Percentiles rank a stretch among this genome's conserved stretches.
These are phyloP conservation scores for Ageneiosus marmoratus DNA, from an alignment of 2,113 vertebrate genomes.

Conservation along the genomic window DNA sequence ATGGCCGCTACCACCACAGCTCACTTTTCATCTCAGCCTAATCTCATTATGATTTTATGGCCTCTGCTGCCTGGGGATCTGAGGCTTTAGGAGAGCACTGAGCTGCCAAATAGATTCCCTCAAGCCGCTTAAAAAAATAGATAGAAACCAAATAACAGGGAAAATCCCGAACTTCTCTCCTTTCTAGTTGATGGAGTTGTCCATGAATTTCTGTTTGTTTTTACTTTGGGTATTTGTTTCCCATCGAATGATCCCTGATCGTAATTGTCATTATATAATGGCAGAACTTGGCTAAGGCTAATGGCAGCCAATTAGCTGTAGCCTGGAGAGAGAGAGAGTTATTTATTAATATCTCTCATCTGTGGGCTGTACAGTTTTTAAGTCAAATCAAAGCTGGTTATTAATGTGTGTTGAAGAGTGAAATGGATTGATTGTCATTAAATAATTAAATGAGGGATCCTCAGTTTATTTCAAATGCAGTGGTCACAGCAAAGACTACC, in stretches of 20 bases:
- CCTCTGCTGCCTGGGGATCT: slow-evolving; percentile 43
- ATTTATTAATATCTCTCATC: slow-evolving; percentile 49
- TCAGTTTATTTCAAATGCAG: slow-evolving; percentile 1
- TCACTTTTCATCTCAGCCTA: slow-evolving; percentile 59
- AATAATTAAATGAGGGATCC: slow-evolving; percentile 30
- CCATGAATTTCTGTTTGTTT: slow-evolving; percentile 15
- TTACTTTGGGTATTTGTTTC: slow-evolving; percentile 2
- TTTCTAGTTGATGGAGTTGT: slow-evolving; percentile 40
- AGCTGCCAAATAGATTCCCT: slow-evolving; percentile 53
- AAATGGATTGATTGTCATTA: slow-evolving; percentile 36
- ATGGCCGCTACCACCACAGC: slow-evolving; percentile 41
- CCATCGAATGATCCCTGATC: slow-evolving; percentile 41
- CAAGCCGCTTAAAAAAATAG: slow-evolving; percentile 7
- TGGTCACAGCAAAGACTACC: background rate
- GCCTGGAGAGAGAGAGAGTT: slow-evolving; percentile 35
- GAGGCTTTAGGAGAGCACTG: slow-evolving; percentile 41
- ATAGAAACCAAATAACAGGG: slow-evolving; percentile 22
- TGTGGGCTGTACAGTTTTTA: slow-evolving; percentile 31
- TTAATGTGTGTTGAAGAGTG: slow-evolving; percentile 17
- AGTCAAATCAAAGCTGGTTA: slow-evolving; percentile 31
- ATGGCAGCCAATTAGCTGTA: slow-evolving; percentile 53
- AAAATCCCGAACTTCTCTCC: slow-evolving; percentile 15
- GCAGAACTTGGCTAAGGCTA: slow-evolving; percentile 43
- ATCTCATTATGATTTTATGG: slow-evolving; percentile 64
- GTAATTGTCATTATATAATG: slow-evolving; percentile 42